Evolutionary conservation across 2,113 vertebrate genomes (phyloP), one percentile per base, ranked within the genome.

Genomic region (Nycticryphes semicollaris): DNA sequence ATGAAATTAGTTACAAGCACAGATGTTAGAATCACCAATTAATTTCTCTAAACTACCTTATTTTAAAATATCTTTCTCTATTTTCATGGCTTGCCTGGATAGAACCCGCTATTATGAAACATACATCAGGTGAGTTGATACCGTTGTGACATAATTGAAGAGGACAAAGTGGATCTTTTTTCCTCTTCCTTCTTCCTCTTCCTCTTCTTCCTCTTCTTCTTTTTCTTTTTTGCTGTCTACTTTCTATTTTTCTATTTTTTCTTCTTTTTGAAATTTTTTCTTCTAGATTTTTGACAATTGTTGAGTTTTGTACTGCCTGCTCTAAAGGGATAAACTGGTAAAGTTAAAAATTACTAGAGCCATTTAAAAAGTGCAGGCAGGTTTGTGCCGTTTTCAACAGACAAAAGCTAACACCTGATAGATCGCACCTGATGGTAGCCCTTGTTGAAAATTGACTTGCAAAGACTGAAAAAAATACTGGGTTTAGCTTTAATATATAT

Each of bases 41-140:
- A 62, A 43, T 95, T 94, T 96, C 60, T 98, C n/a, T 89, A 69
- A 91, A 64, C 79, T 96, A 68, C 95, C 91, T 94, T 54, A 88
- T 96, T 77, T 97, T 98, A 94, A 98, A 98, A 97, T 98, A 95
- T 97, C 97, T 98, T 97, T 97, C 85, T 83, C 93, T 96, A 93
- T 98, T 97, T 98, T 98, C 97, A 97, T 98, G 98, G 84, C 97
- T 98, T 98, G 97, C 98, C 98, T 97, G 98, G 98, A 98, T 98
- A 99, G 99, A 99, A 98, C 99, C 93, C 99, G 99, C 98, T 99
- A 99, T 99, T 99, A 99, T 98, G 99, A 99, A 98, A 98, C 99
- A 95, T 99, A 99, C 88, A 97, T 99, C 98, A 99, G 99, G 99
- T 99, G 99, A 98, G 99, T 99, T 97, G 83, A 85, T 84, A 12